A percentile compares a stretch with the other conserved stretches of the same genome.
These are phyloP conservation scores for Rhagoletis zephyria DNA, from an alignment of 1,140 invertebrate species.

Conservation along the genomic window DNA sequence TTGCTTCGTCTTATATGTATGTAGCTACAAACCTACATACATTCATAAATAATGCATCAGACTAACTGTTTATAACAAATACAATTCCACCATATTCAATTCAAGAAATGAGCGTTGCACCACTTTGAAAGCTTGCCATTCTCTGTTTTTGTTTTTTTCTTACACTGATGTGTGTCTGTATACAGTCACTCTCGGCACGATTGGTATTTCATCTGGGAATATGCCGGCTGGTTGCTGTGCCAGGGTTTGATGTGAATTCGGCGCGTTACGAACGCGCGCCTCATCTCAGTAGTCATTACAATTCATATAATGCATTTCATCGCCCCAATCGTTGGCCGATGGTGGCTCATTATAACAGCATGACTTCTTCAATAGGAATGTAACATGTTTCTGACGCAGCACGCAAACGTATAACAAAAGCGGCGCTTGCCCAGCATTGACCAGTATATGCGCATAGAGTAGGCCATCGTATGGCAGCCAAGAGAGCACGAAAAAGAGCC, in stretches of 20 bases:
- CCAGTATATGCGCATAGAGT: constrained; percentile 81
- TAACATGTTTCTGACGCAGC: constrained; percentile 83
- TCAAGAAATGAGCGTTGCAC: background rate
- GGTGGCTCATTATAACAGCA: constrained; percentile 82
- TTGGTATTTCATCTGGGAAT: constrained; percentile 30
- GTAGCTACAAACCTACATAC: background rate
- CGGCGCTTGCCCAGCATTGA: constrained; percentile 83
- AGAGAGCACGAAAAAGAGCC: constrained; percentile 83
- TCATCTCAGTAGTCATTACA: constrained; percentile 77
- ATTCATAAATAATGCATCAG: background rate
- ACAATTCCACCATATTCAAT: background rate
- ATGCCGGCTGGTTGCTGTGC: background rate
- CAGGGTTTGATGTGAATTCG: background rate
- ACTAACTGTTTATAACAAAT: constrained; percentile 35
- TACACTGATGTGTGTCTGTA: constrained; percentile 21
- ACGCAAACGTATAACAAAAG: constrained; percentile 84
- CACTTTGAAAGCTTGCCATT: background rate
- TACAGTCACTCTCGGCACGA: background rate
- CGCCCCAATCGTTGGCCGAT: constrained; percentile 84
- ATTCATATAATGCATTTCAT: constrained; percentile 89
- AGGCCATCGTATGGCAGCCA: constrained; percentile 81
- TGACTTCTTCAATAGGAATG: constrained; percentile 83
- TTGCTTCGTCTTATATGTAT: background rate
- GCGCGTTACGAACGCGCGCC: constrained; percentile 29
- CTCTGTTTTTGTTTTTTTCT: too few relatives aligned